Base-by-base conservation (phyloP, 2,888 invertebrate genomes). In the Perizoma affinitatum region DNA sequence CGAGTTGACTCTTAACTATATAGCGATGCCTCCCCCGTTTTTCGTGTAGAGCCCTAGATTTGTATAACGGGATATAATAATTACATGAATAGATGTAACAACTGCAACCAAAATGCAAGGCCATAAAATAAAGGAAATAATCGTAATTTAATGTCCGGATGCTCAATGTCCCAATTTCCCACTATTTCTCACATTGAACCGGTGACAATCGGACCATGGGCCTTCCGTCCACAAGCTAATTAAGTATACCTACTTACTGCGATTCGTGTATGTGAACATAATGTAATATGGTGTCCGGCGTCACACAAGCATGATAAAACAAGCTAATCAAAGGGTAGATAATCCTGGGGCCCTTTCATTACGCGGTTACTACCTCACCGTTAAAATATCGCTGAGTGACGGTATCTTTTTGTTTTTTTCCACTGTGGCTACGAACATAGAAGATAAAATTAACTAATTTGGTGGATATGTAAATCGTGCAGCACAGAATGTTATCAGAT, bases 401-500 rank as follows among this genome's bases (percentile, higher is more conserved):
- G 65, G 61, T 62, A 67, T 67, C 63, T 61, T 69, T 76, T 72
- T 80, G 74, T 75, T 76, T 22, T 22, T 22, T 22, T 68, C 62
- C 58, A 68, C 71, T 70, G 68, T 73, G 67, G 46, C 47, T 36
- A 50, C 40, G 67, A 74, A 68, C 65, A 64, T 58, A 62, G 69
- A 65, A 68, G 63, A 73, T 58, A 70, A 22, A 22, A 22, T 22
- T 22, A 22, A 69, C 66, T 65, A 72, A 71, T 75, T 70, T 75
- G 74, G 75, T 79, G 65, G 76, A 82, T 79, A 83, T 80, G 78
- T 79, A 76, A 83, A 83, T 81, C 62, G 71, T 70, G 67, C 55
- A 70, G n/a, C 71, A 57, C 72, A 69, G 68, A 77, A 76, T 73
- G 71, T 78, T 84, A 84, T 86, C 83, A 74, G 85, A 87, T 87